Conservation (phyloP, 2,888 invertebrate genomes). For the Aspidiotus destructor region DNA sequence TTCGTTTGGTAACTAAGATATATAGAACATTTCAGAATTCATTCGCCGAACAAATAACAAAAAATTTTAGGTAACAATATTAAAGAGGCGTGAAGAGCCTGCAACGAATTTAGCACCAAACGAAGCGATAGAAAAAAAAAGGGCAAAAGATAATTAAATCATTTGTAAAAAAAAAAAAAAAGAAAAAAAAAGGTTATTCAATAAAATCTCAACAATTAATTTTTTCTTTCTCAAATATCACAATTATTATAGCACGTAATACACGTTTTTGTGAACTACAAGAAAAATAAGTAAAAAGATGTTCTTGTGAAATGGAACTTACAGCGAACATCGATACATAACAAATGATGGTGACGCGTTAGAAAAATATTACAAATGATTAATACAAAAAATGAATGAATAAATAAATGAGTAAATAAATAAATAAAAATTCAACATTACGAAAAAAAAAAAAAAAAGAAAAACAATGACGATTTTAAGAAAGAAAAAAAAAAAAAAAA, state of each 20-base stretch:
- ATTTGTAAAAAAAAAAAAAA: no score
- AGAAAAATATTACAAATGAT: background rate
- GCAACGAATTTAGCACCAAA: no score
- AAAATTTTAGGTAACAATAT: no score
- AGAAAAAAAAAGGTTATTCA: slow-evolving; percentile 8
- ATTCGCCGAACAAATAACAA: no score
- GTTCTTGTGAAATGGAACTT: slow-evolving; percentile 5
- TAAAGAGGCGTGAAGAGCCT: no score
- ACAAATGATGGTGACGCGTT: background rate
- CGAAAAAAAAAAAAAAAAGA: background rate
- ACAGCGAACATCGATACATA: no score
- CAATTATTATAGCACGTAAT: slow-evolving; percentile 10
- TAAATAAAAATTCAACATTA: background rate
- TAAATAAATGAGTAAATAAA: slow-evolving; percentile 8
- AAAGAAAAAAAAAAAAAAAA: slow-evolving; percentile 10
- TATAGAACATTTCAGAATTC: no score
- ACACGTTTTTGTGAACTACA: slow-evolving; percentile 15
- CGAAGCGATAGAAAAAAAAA: no score
- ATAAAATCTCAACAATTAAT: slow-evolving; percentile 27
- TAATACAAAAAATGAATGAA: slow-evolving; percentile 15
- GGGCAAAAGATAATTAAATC: no score
- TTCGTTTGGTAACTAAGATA: no score
- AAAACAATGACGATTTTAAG: background rate
- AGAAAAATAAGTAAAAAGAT: slow-evolving; percentile 15
- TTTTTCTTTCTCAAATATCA: slow-evolving; percentile 10